phyloP scores from a whole-genome alignment of 2,888 invertebrate genomes.

The Dicyrtomina minuta region DNA sequence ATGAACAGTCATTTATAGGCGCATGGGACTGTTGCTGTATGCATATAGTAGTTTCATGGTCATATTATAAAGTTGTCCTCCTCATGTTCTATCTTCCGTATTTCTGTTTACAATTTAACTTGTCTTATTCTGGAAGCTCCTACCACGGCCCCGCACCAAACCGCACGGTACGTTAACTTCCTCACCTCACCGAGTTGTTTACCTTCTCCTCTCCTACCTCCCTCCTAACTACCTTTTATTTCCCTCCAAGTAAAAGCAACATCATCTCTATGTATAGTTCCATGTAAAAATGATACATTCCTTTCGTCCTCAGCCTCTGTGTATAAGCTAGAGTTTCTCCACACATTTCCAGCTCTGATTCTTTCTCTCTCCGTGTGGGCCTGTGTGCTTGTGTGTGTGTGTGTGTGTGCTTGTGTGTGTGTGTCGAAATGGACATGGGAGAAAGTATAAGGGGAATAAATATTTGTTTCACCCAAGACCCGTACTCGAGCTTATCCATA shows the following conservation, averaged over 20 bases:
- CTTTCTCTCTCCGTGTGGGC: too few species aligned
- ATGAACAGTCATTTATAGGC: too few species aligned
- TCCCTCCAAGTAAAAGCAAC: background rate
- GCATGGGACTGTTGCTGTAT: too few species aligned
- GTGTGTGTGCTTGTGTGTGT: background rate
- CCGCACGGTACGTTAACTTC: slow-evolving; percentile 16
- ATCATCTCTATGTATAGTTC: background rate
- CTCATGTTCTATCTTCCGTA: too few species aligned
- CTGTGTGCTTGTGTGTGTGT: background rate
- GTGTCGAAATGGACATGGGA: background rate
- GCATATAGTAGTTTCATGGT: too few species aligned
- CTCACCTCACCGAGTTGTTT: background rate
- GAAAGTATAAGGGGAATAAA: background rate
- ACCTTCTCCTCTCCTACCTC: background rate
- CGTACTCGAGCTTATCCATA: too few species aligned
- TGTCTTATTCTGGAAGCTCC: too few species aligned
- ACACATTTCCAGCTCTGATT: too few species aligned
- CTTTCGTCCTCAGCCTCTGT: background rate
- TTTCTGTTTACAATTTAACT: too few species aligned
- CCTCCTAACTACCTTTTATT: background rate
- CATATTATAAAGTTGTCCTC: too few species aligned
- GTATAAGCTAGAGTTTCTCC: background rate
- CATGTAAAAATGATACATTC: background rate
- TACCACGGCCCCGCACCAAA: too few species aligned
- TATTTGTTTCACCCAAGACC: too few species aligned